phyloP scores from a whole-genome alignment of 2,888 invertebrate species.

The Ferrisia virgata region DNA sequence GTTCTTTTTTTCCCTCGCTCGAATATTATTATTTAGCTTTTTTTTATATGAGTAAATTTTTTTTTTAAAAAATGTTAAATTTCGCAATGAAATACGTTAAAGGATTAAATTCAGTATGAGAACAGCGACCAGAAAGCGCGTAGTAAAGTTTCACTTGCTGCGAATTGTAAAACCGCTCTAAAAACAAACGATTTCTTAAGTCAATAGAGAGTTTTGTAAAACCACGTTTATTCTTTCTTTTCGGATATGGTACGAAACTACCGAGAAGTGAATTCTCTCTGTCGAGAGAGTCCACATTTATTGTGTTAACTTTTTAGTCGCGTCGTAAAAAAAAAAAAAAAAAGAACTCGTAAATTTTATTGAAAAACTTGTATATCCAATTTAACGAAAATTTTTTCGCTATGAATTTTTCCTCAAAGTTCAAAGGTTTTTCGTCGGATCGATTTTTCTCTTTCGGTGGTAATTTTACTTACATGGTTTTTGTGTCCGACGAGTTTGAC shows the following conservation, averaged over 20 bases:
- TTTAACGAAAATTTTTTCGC: constrained; percentile 22
- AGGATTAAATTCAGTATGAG: background rate
- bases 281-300: constrained; percentile 18
- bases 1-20: no score
- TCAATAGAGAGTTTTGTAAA: constrained; percentile 18
- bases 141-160: background rate
- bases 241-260: background rate
- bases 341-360: constrained; percentile 26
- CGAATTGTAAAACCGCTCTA: constrained; percentile 19
- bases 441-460: background rate
- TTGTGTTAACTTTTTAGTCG: constrained; percentile 25
- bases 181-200: constrained; percentile 32
- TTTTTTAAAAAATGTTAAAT: background rate
- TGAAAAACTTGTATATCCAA: constrained; percentile 29
- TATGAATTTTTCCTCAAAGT: constrained; percentile 17
- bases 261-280: constrained; percentile 7
- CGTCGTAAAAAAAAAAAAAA: constrained; percentile 26
- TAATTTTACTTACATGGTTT: constrained; percentile 8
- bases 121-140: background rate
- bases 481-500: background rate
- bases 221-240: constrained; percentile 6
- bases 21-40: no score
- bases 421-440: constrained; percentile 12
- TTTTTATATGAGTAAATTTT: no score
- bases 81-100: constrained; percentile 3